Evolutionary conservation across 2,113 vertebrate genomes (phyloP).

Genomic region (Burhinus bistriatus): DNA sequence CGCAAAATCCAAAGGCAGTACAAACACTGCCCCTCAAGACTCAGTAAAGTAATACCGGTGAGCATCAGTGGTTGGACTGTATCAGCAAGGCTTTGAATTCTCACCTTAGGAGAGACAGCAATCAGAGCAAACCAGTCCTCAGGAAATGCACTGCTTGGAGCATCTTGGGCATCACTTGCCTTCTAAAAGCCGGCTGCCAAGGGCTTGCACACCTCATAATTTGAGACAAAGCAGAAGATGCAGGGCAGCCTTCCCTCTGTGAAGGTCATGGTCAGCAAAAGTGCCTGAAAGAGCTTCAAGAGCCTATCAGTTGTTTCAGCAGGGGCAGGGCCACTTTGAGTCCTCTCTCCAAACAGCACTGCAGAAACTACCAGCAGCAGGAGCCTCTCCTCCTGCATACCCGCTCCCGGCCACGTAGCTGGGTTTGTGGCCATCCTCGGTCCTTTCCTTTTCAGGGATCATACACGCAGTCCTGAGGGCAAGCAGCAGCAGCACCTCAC

Average conservation of each 20-base stretch:
- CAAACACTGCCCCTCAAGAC: fast-evolving
- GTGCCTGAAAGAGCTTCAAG: background rate
- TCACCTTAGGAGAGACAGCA: background rate
- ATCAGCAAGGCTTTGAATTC: background rate
- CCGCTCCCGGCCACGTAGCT: fast-evolving
- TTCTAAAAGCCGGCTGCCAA: background rate
- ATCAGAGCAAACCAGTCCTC: background rate
- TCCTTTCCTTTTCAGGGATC: background rate
- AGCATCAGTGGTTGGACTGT: background rate
- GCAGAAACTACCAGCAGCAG: background rate
- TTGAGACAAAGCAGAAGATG: background rate
- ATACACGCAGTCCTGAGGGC: fast-evolving
- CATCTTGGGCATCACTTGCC: background rate
- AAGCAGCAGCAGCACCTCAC: fast-evolving
- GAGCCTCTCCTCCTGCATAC: background rate
- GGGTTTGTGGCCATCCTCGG: fast-evolving
- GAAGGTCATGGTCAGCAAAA: background rate
- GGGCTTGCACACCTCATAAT: background rate
- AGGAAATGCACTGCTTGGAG: background rate
- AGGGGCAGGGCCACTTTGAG: background rate
- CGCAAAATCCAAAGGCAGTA: background rate
- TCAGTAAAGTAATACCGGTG: background rate
- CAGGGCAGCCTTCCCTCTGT: background rate
- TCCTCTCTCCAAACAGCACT: background rate
- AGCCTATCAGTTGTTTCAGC: background rate